phyloP scores from a whole-genome alignment of 92 coral and sea anemone genomes.

The Zoanthus sansibaricus region DNA sequence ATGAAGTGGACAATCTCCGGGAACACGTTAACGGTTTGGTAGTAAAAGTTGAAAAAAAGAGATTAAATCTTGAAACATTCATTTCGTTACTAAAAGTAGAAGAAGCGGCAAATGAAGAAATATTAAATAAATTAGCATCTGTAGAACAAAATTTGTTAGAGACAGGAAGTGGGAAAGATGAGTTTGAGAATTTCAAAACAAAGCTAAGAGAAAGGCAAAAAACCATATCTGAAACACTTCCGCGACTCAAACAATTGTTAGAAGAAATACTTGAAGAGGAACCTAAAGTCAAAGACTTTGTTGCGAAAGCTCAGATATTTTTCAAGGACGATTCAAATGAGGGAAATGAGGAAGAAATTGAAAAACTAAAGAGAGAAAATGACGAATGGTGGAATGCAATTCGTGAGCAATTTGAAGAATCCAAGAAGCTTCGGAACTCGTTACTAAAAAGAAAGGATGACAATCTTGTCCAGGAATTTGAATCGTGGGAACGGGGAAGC shows the following conservation, averaged over 20 bases:
- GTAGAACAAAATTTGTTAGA: conserved; percentile 6
- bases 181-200: conserved; percentile 59
- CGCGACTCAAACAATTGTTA: conserved; percentile 61
- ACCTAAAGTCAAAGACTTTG: conserved; percentile 32
- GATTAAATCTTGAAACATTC: conserved; percentile 22
- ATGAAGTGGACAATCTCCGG: conserved; percentile 29
- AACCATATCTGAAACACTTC: conserved; percentile 62
- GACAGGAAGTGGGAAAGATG: conserved; percentile 27
- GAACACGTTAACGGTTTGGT: conserved; percentile 16
- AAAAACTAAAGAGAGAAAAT: conserved; percentile 65
- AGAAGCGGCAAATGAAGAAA: conserved; percentile 19
- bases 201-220: conserved; percentile 68
- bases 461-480: conserved; percentile 71
- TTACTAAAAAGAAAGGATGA: conserved; percentile 72
- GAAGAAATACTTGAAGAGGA: conserved; percentile 61
- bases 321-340: conserved; percentile 38
- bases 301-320: conserved; percentile 34
- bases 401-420: conserved; percentile 73
- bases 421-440: conserved; percentile 75
- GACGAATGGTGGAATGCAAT: conserved; percentile 67
- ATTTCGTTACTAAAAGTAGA: conserved; percentile 27
- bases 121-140: background rate
- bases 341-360: conserved; percentile 38
- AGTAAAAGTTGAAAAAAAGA: conserved; percentile 37
- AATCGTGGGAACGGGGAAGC: conserved; percentile 80